Conservation (phyloP, 2,888 invertebrate species). For the Dilophus febrilis region DNA sequence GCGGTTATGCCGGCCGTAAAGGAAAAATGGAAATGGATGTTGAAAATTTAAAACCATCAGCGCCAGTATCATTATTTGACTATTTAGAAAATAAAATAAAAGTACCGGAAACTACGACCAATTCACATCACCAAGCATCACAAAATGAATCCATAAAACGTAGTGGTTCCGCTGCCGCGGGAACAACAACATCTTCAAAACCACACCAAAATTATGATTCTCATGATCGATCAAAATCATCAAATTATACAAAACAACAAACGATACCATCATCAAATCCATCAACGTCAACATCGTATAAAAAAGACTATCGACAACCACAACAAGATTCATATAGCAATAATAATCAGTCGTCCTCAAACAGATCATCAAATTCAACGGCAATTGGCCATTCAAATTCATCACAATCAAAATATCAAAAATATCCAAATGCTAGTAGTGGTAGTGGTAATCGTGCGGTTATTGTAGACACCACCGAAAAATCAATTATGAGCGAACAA, state of each 20-base stretch:
- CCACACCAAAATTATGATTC: neutral
- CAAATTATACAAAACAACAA: neutral
- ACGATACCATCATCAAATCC: constrained; percentile 14
- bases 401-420: constrained; percentile 12
- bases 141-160: too few relatives aligned
- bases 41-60: constrained; percentile 47
- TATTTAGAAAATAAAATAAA: constrained; percentile 62
- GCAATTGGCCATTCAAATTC: too few relatives aligned
- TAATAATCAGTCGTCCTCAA: too few relatives aligned
- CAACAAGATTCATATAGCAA: too few relatives aligned
- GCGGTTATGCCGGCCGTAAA: constrained; percentile 18
- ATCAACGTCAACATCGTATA: constrained; percentile 11
- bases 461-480: neutral
- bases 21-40: constrained; percentile 31
- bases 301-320: constrained; percentile 11
- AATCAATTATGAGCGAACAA: too few relatives aligned
- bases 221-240: neutral
- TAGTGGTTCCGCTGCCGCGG: neutral
- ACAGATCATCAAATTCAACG: too few relatives aligned
- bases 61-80: constrained; percentile 64
- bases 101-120: neutral
- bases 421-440: constrained; percentile 6
- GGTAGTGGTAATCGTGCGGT: neutral
- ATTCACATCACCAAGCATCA: too few relatives aligned
- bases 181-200: neutral